Evolutionary conservation across 2,797 vertebrate genomes (phyloP).

Genomic region (Oreochromis mossambicus): DNA sequence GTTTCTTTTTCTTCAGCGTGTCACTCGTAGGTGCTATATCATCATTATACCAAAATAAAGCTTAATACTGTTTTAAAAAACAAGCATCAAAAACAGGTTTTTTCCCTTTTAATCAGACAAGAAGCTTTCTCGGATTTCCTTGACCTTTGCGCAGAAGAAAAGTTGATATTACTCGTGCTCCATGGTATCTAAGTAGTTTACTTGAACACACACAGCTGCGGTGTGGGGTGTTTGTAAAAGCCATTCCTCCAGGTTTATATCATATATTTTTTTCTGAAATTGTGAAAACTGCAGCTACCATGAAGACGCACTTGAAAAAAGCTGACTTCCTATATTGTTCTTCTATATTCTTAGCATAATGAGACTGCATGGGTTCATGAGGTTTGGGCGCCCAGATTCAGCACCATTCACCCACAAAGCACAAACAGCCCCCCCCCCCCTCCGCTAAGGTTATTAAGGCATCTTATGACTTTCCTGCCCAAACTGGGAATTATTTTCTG

Average conservation of each 20-base stretch:
- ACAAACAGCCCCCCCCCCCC: slow-evolving; percentile 10
- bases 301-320: not conserved
- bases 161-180: not conserved
- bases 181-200: not conserved
- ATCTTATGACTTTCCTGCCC: slow-evolving; percentile 46
- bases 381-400: not conserved
- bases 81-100: not conserved
- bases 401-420: slow-evolving; percentile 17
- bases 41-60: not conserved
- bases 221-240: not conserved
- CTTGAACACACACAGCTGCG: not conserved
- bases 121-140: not conserved
- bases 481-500: slow-evolving; percentile 42
- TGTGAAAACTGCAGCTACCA: not conserved
- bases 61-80: not conserved
- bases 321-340: not conserved
- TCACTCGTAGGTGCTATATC: not conserved
- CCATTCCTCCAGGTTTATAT: not conserved
- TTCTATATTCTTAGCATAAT: not conserved
- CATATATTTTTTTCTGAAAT: not conserved
- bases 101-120: not conserved
- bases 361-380: not conserved
- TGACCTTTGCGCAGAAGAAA: not conserved
- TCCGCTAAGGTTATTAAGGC: slow-evolving; percentile 28
- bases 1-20: not conserved